phyloP scores from a whole-genome alignment of 2,888 invertebrate genomes.

The Cerastis rubricosa region DNA sequence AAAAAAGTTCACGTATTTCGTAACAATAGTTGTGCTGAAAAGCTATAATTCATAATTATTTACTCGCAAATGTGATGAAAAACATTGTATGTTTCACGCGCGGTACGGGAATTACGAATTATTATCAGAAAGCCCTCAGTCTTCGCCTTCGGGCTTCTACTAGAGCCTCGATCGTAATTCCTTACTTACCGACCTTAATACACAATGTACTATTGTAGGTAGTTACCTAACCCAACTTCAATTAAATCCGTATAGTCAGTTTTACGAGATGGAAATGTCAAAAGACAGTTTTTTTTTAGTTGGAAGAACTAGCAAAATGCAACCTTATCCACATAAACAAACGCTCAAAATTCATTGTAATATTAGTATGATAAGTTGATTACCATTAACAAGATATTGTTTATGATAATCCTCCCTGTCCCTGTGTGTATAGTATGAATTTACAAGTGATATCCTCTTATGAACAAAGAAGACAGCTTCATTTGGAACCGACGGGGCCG shows the following conservation, averaged over 20 bases:
- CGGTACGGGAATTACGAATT: too few relatives aligned
- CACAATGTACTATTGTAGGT: too few relatives aligned
- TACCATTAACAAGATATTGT: constrained; percentile 23
- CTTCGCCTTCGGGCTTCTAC: too few relatives aligned
- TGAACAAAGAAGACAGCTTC: constrained; percentile 19
- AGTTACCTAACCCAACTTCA: too few relatives aligned
- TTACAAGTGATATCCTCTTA: constrained; percentile 35
- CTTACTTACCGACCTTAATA: too few relatives aligned
- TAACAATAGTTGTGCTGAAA: too few relatives aligned
- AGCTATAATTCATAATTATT: too few relatives aligned
- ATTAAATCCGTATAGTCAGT: background rate
- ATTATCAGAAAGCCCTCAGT: too few relatives aligned
- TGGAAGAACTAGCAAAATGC: background rate
- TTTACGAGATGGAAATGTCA: background rate
- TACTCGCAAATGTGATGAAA: too few relatives aligned
- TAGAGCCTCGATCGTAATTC: too few relatives aligned
- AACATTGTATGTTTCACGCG: too few relatives aligned
- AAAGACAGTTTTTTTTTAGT: background rate
- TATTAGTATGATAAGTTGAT: constrained; percentile 22
- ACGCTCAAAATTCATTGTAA: constrained; percentile 6
- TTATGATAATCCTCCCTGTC: constrained; percentile 29
- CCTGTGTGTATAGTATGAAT: constrained; percentile 40
- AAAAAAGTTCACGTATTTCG: too few relatives aligned
- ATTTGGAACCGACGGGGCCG: constrained; percentile 26
- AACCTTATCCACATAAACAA: background rate